Base-by-base conservation (phyloP, 1,140 invertebrate species). In the Eumeta japonica region DNA sequence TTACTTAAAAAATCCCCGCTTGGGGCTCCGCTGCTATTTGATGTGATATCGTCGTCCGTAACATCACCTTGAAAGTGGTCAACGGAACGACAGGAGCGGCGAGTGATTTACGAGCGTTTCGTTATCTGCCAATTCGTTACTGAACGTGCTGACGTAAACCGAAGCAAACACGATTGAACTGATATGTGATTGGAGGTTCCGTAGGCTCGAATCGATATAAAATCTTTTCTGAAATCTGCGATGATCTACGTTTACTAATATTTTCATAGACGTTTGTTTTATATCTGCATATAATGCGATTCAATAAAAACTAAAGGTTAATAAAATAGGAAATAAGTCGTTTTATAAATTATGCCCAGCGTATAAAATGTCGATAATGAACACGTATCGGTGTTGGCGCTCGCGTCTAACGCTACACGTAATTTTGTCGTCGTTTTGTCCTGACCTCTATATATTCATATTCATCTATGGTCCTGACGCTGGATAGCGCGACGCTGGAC, bases 271-370 rank as follows among this genome's bases (percentile, higher is more conserved):
- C n/a, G n/a, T n/a, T n/a, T n/a, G n/a, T n/a, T 5, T 14, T 3
- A 46, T 13, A 29, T 42, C 39, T 10, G 44, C 39, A n/a, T 11
- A 28, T n/a, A 45, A 13, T 11, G 39, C 43, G n/a, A 31, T 24
- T 5, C 5, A n/a, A 24, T 7, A 24, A 7, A 24, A 24, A n/a
- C 20, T 5, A 7, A 24, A 24, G 5, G 5, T n/a, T n/a, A 24
- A 24, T 24, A 24, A 24, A 7, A 24, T 7, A 24, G 5, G 5
- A 24, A 24, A 24, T 24, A 24, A 7, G n/a, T 24, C n/a, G 5
- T 5, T 24, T 24, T 24, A n/a, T n/a, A 24, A n/a, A n/a, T 24
- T 24, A 5, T 5, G 20, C 20, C 20, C 20, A 5, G 20, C n/a
- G n/a, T 24, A 24, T 24, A 24, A 24, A 7, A 24, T 24, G 20